A percentile compares a stretch with the other conserved stretches of the same genome.
Evolutionary conservation across 2,797 vertebrate species (phyloP).

Genomic region (Pseudochirops corinnae): DNA sequence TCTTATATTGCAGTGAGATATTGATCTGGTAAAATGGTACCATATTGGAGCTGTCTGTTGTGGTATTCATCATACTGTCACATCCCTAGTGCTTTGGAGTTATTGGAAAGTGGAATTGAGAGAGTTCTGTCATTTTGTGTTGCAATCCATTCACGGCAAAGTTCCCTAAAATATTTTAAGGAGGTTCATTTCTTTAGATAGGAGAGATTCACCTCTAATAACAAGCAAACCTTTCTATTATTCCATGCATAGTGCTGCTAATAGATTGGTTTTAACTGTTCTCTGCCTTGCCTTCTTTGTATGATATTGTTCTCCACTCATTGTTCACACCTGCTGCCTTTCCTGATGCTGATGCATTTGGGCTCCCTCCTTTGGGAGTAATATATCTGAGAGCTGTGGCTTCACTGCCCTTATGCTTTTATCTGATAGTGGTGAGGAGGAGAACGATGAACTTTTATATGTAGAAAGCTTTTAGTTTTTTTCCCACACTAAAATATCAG

Average conservation of each 20-base stretch:
- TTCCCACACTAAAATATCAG: constrained; percentile 85
- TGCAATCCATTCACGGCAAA: constrained; percentile 97
- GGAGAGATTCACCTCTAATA: constrained; percentile 56
- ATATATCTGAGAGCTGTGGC: constrained; percentile 80
- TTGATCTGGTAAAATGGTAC: constrained; percentile 99
- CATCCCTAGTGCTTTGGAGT: constrained; percentile 96
- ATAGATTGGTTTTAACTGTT: constrained; percentile 72
- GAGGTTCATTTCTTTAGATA: constrained; percentile 73
- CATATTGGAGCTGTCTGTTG: constrained; percentile 99
- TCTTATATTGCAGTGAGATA: constrained; percentile 99
- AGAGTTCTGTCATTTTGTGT: constrained; percentile 95
- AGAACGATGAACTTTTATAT: constrained; percentile 85
- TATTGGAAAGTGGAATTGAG: constrained; percentile 99
- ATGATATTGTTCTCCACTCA: constrained; percentile 76
- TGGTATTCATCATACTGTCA: constrained; percentile 99
- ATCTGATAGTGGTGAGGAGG: constrained; percentile 84
- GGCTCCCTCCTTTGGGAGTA: constrained; percentile 80
- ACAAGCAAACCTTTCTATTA: constrained; percentile 62
- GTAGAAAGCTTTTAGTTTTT: constrained; percentile 85
- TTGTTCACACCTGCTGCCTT: constrained; percentile 80
- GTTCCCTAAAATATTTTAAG: constrained; percentile 90
- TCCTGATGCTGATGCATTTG: constrained; percentile 76
- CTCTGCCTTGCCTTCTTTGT: constrained; percentile 59
- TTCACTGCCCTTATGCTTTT: constrained; percentile 83
- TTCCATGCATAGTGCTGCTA: constrained; percentile 62